These are phyloP conservation scores for Urocitellus parryii DNA, from an alignment of 2,113 vertebrate species.

Conservation along the genomic window DNA sequence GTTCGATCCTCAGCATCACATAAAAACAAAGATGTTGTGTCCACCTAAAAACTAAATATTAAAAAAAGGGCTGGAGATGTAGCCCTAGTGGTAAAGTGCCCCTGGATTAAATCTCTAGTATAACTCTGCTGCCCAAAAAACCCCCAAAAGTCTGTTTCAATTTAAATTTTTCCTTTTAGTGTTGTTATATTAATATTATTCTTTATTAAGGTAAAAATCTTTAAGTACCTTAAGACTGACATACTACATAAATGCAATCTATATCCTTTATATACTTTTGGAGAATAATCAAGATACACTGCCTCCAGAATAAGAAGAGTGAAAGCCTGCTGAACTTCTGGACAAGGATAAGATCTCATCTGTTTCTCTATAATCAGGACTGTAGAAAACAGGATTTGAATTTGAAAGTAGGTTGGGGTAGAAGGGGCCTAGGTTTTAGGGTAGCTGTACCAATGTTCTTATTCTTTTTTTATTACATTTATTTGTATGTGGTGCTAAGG, in stretches of 20 bases:
- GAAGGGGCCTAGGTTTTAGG: neutral
- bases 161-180: slow-evolving; percentile 19
- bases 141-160: neutral
- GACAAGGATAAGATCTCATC: neutral
- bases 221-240: neutral
- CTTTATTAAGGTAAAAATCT: slow-evolving; percentile 1
- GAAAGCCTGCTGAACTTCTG: neutral
- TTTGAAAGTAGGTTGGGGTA: neutral
- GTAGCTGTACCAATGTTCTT: neutral
- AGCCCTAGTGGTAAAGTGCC: neutral
- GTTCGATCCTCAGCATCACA: too few species aligned
- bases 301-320: neutral
- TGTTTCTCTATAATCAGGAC: neutral
- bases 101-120: neutral
- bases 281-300: neutral
- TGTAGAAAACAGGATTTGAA: neutral
- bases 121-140: neutral
- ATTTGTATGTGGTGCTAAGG: too few species aligned
- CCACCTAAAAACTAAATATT: too few species aligned
- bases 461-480: neutral
- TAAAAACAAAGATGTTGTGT: too few species aligned
- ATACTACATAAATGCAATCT: slow-evolving; percentile 8
- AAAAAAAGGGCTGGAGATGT: neutral
- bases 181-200: slow-evolving; percentile 15
- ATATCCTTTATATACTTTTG: slow-evolving; percentile 12